Conservation (phyloP, 2,113 vertebrate species). For the Cisticola juncidis region DNA sequence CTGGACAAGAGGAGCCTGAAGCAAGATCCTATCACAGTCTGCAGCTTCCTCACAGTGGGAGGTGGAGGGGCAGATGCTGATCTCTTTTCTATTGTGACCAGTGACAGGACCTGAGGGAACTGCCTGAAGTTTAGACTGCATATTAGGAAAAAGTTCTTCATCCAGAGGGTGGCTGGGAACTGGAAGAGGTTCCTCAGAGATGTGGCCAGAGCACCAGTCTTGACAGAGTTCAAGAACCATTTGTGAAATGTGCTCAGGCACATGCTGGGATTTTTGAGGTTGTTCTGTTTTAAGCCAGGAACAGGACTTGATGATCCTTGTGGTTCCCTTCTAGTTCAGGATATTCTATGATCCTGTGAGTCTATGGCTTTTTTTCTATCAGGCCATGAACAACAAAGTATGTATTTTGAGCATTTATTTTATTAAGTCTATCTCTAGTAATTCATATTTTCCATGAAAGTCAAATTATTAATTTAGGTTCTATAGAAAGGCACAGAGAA, state of each 20-base stretch:
- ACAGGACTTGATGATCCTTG: not conserved
- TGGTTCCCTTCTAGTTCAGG: not conserved
- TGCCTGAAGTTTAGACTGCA: not conserved
- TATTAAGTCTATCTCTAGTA: not conserved
- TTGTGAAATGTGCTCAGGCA: fast-evolving
- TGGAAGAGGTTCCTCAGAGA: not conserved
- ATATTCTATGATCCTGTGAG: not conserved
- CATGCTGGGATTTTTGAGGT: not conserved
- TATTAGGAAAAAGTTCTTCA: not conserved
- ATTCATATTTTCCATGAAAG: not conserved
- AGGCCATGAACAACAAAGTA: not conserved
- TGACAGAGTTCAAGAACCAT: not conserved
- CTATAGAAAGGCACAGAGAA: not conserved
- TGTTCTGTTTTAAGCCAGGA: not conserved
- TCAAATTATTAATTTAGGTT: not conserved
- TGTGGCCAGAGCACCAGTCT: not conserved
- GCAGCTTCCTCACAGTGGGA: not conserved
- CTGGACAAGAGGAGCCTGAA: not conserved
- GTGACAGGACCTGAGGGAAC: not conserved
- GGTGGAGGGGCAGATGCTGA: too few species aligned
- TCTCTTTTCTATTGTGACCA: fast-evolving
- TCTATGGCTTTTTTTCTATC: not conserved
- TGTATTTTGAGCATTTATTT: not conserved
- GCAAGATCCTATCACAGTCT: not conserved
- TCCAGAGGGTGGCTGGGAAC: fast-evolving